Conservation (phyloP, 2,113 vertebrate genomes). For the Eulemur macaco region DNA sequence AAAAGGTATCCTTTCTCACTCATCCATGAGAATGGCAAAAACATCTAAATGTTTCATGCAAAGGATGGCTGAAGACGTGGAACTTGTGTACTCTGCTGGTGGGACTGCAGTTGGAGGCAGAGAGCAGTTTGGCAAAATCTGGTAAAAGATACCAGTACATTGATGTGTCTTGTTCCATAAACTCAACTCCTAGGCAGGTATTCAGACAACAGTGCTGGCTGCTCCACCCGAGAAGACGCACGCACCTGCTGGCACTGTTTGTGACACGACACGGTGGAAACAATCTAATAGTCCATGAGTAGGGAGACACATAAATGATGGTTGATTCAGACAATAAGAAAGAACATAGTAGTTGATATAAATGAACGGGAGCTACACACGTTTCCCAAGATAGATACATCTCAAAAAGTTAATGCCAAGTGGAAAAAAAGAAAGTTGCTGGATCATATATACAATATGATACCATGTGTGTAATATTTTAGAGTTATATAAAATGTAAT, state of each 20-base stretch:
- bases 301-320: not conserved
- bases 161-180: accelerated
- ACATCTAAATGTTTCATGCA: accelerated
- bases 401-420: not conserved
- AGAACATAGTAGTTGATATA: accelerated
- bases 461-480: accelerated
- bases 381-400: accelerated
- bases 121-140: not conserved
- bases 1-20: accelerated
- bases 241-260: too few species aligned
- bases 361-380: accelerated
- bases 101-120: accelerated
- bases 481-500: not conserved
- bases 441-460: accelerated
- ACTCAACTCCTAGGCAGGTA: not conserved
- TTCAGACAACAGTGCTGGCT: accelerated
- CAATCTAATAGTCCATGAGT: accelerated
- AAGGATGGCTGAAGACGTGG: not conserved
- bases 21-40: accelerated
- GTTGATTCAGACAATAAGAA: not conserved
- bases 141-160: accelerated
- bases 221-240: not conserved
- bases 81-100: accelerated
- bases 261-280: not conserved
- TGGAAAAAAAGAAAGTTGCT: not conserved